These are phyloP conservation scores for Potorous gilbertii DNA, from an alignment of 2,797 vertebrate genomes.

Conservation along the genomic window DNA sequence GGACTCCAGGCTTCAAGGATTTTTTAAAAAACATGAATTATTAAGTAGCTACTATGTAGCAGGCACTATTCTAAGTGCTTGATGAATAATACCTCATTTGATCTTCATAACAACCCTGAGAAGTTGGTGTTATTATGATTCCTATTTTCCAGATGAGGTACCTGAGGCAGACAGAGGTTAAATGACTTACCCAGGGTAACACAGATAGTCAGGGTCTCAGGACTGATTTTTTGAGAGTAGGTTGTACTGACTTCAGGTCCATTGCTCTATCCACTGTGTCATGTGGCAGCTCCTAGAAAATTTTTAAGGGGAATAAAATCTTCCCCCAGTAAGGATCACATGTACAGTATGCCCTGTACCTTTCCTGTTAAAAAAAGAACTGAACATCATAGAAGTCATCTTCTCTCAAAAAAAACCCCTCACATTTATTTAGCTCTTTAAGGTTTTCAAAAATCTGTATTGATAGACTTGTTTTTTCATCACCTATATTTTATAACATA, in stretches of 20 bases:
- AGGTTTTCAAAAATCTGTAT: not conserved
- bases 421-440: not conserved
- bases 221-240: not conserved
- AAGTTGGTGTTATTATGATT: not conserved
- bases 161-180: not conserved
- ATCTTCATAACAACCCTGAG: not conserved
- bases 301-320: not conserved
- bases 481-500: not conserved
- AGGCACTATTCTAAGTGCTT: not conserved
- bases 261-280: not conserved
- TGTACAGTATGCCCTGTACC: not conserved
- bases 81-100: not conserved
- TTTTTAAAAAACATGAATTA: not conserved
- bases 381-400: not conserved
- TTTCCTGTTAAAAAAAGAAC: not conserved
- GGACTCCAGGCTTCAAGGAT: not conserved
- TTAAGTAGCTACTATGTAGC: not conserved
- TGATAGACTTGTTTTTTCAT: not conserved
- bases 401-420: not conserved
- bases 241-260: not conserved
- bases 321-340: not conserved
- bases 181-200: not conserved
- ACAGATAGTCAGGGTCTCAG: not conserved
- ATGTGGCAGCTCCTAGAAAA: not conserved
- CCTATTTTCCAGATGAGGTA: not conserved